These are phyloP conservation scores for Zaprionus taronus DNA, from an alignment of 1,140 invertebrate genomes.

Conservation along the genomic window DNA sequence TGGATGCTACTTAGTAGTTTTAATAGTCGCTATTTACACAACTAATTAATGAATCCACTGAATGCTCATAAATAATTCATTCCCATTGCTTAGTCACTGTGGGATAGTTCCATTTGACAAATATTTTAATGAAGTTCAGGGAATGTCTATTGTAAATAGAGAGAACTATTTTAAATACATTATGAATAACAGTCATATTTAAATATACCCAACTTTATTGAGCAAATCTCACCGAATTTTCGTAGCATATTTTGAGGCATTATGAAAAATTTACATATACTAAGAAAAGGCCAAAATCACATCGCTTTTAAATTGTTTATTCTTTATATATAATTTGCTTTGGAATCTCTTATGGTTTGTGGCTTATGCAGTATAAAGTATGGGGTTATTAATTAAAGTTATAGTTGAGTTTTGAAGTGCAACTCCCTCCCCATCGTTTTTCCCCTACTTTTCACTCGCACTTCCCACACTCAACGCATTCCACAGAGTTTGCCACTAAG, in stretches of 20 bases:
- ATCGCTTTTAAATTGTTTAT: too few relatives aligned
- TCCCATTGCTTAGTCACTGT: neutral
- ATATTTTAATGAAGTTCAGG: neutral
- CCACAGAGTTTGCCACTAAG: conserved; percentile 25
- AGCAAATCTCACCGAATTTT: neutral
- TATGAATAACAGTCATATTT: neutral
- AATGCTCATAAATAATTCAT: conserved; percentile 17
- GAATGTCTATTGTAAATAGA: neutral
- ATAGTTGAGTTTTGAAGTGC: neutral
- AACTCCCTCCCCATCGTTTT: neutral
- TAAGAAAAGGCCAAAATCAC: neutral
- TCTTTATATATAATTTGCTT: neutral
- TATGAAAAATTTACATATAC: neutral
- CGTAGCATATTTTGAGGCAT: conserved; percentile 34
- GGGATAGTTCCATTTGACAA: neutral
- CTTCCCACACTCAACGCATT: conserved; percentile 13
- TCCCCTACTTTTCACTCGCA: neutral
- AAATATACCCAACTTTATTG: neutral
- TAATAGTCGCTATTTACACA: neutral
- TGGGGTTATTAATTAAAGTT: neutral
- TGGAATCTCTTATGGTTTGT: neutral
- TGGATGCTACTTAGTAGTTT: neutral
- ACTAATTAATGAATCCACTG: neutral
- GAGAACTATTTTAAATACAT: neutral
- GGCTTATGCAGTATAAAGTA: neutral